phyloP scores from a whole-genome alignment of 2,113 vertebrate genomes.

The Antechinus stuartii region DNA sequence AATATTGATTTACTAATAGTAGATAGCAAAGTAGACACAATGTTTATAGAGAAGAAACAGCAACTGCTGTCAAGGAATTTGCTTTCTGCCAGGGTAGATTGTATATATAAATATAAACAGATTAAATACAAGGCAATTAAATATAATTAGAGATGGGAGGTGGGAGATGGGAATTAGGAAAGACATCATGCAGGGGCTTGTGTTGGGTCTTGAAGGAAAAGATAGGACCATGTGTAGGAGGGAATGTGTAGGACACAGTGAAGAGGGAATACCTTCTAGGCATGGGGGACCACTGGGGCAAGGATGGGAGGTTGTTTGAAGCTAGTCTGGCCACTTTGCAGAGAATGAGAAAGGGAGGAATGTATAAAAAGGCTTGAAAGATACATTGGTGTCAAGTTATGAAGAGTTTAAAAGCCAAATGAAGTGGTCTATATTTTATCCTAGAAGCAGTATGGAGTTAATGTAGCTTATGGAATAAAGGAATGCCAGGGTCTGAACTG shows the following conservation, averaged over 20 bases:
- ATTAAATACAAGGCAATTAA: not conserved
- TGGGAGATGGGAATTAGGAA: not conserved
- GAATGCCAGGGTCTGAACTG: not conserved
- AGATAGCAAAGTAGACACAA: no score
- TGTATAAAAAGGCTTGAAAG: not conserved
- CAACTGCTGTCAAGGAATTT: not conserved
- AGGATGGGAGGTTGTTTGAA: not conserved
- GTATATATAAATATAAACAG: not conserved
- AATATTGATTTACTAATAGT: not conserved
- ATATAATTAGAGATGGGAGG: not conserved
- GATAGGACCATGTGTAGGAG: not conserved
- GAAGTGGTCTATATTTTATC: not conserved
- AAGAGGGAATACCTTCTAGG: no score
- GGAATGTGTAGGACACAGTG: not conserved
- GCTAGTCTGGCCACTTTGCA: not conserved
- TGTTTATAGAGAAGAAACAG: not conserved
- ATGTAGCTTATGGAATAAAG: not conserved
- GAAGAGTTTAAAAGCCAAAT: not conserved
- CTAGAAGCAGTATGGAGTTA: not conserved
- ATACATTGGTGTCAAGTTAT: not conserved
- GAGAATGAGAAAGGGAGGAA: not conserved
- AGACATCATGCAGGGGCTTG: not conserved
- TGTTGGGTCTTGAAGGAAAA: not conserved
- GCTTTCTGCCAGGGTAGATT: not conserved
- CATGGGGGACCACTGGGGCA: no score